Base-by-base conservation (phyloP, 2,888 invertebrate genomes). In the Drosophila pseudotalamancana region DNA sequence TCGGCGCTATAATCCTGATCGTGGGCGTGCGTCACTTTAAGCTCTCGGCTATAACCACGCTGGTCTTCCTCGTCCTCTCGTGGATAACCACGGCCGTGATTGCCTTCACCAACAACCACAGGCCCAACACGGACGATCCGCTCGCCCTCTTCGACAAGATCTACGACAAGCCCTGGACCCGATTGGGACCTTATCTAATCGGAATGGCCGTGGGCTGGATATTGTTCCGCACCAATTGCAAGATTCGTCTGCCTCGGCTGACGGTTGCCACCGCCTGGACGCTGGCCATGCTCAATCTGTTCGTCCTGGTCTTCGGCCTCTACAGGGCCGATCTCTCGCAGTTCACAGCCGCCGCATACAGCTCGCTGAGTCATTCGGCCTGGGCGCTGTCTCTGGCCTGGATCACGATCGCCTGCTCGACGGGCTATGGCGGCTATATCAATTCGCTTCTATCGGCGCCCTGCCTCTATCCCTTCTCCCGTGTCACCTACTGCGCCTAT, bases 151-250 rank as follows among this genome's bases (percentile, higher is more conserved):
- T 97, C 90, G 97, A 97, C 91, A 96, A 96, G 92, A 95, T 97
- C 77, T 97, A 97, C 90, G 97, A 97, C 91, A 97, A 97, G 90
- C 97, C 97, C 1, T 97, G 97, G 96, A 97, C 97, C 0, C 91
- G 97, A 59, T 91, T 97, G 11, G 97, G 97, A 0, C 97, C 97
- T 0, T 97, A 97, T 90, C 92, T 97, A 2, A 95, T 97, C 50
- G 97, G 97, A 72, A 97, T 97, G 96, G 93, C 94, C 14, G 94
- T 95, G 0, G 97, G 97, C 0, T 97, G 96, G 95, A 94, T 95
- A 66, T 92, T 97, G 16, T 97, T 96, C 90, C 96, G 96, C 91
- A 96, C 95, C 21, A 95, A 96, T 89, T 94, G 96, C 90, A 95
- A 95, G 90, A 94, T 97, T 14, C 93, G 94, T 67, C 94, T 97